Base-by-base conservation (phyloP, 2,888 invertebrate genomes). In the Diplolepis rosae region DNA sequence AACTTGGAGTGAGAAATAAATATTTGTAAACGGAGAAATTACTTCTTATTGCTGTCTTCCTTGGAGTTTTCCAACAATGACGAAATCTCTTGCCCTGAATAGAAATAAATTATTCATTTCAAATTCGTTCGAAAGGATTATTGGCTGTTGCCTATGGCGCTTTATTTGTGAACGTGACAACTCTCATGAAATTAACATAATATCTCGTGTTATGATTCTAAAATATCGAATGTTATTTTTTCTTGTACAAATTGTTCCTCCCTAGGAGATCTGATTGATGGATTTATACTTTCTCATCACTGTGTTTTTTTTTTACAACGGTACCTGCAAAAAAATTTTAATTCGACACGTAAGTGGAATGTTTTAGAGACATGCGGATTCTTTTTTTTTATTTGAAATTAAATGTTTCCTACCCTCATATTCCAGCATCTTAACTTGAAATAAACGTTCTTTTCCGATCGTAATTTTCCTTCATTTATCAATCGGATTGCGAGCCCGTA, bases 391-490 rank as follows among this genome's bases (percentile, higher is more conserved):
- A n/a, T n/a, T n/a, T n/a, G n/a, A n/a, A n/a, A n/a, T n/a, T n/a
- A n/a, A n/a, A n/a, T n/a, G n/a, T n/a, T n/a, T n/a, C 24, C 27
- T 50, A 13, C 24, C 22, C 22, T 18, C 24, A 22, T 18, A 48
- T 48, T 15, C 7, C 18, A 22, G 24, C 48, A 50, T 50, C 22
- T 24, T 22, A 50, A 50, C 4, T 50, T 50, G 48, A 1, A 50
- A 50, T 50, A 13, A 24, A 24, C n/a, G 27, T 27, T 50, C 13
- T 24, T 50, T 50, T 50, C 68, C 69, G 71, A 50, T 79, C 28
- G 77, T 76, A 80, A 80, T 80, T 77, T 79, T 80, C 76, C 80
- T 68, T 70, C 72, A 75, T 76, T 79, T 75, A 79, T 80, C 79
- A 79, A 79, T 80, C 74, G 75, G 72, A 79, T 80, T 74, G 77